These are phyloP conservation scores for Brachionus rotundiformis DNA, from an alignment of 1,140 invertebrate genomes.

Conservation along the genomic window DNA sequence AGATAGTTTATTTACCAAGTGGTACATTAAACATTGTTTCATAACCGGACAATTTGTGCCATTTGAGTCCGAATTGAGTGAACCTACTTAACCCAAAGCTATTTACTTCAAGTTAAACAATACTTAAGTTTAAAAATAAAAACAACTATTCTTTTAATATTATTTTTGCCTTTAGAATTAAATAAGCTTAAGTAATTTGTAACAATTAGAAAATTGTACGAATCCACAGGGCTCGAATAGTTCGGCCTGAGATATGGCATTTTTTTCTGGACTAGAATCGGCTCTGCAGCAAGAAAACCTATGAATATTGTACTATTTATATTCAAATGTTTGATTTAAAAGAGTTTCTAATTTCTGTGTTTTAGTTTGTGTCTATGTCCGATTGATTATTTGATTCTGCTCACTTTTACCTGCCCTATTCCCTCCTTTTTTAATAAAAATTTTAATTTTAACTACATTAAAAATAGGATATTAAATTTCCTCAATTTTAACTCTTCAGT, in stretches of 20 bases:
- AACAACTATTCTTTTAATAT: background rate
- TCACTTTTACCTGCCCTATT: background rate
- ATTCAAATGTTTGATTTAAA: slow-evolving; percentile 21
- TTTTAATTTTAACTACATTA: slow-evolving; percentile 10
- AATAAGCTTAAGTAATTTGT: background rate
- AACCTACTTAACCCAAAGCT: background rate
- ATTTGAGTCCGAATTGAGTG: background rate
- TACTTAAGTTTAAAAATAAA: background rate
- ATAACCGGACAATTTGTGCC: background rate
- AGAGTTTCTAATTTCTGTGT: slow-evolving; percentile 17
- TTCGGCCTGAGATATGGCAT: background rate
- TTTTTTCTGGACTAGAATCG: slow-evolving; percentile 7
- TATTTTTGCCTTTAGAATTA: background rate
- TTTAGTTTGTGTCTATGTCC: slow-evolving; percentile 40
- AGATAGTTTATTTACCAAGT: background rate
- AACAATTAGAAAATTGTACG: slow-evolving; percentile 11
- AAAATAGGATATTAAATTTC: slow-evolving; percentile 42
- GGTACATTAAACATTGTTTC: background rate
- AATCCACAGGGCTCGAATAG: background rate
- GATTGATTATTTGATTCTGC: slow-evolving; percentile 11
- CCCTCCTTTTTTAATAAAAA: background rate
- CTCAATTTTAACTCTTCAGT: background rate
- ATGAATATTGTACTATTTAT: background rate
- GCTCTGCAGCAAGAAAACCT: background rate
- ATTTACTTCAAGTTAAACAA: slow-evolving; percentile 6